Evolutionary conservation across 2,113 vertebrate genomes (phyloP).

Genomic region (Mola mola): DNA sequence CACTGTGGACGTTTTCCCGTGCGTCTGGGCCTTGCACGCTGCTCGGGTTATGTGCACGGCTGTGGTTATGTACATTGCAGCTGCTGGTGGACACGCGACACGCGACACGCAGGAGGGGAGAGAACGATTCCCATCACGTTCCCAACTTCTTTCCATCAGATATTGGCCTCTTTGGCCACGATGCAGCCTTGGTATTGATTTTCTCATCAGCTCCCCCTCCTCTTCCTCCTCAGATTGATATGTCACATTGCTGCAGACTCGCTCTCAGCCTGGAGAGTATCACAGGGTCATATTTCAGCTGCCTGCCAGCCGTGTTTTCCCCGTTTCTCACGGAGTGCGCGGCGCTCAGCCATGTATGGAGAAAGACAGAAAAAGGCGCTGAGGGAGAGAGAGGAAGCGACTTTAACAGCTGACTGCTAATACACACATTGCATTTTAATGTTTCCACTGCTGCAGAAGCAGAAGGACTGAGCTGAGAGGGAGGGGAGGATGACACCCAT

Average conservation of each 20-base stretch:
- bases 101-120: constrained; percentile 38
- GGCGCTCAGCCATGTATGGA: constrained; percentile 59
- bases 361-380: constrained; percentile 2
- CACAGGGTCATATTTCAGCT: constrained; percentile 69
- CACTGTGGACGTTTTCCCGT: too few species aligned
- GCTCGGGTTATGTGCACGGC: constrained; percentile 16
- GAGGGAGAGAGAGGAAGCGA: constrained; percentile 15
- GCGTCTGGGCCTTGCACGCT: neutral
- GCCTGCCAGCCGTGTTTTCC: constrained; percentile 22
- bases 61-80: constrained; percentile 22
- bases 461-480: constrained; percentile 4
- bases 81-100: constrained; percentile 30
- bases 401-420: constrained; percentile 56
- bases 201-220: constrained; percentile 21
- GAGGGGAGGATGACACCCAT: constrained; percentile 18
- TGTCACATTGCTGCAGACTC: constrained; percentile 65
- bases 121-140: constrained; percentile 37
- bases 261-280: constrained; percentile 40
- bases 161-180: constrained; percentile 9
- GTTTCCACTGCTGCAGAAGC: constrained; percentile 31
- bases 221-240: constrained; percentile 47
- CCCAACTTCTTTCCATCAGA: constrained; percentile 4
- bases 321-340: constrained; percentile 27
- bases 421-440: constrained; percentile 41
- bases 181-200: constrained; percentile 56